These are phyloP conservation scores for Sebastes diploproa DNA, from an alignment of 2,797 vertebrate genomes.

Conservation along the genomic window DNA sequence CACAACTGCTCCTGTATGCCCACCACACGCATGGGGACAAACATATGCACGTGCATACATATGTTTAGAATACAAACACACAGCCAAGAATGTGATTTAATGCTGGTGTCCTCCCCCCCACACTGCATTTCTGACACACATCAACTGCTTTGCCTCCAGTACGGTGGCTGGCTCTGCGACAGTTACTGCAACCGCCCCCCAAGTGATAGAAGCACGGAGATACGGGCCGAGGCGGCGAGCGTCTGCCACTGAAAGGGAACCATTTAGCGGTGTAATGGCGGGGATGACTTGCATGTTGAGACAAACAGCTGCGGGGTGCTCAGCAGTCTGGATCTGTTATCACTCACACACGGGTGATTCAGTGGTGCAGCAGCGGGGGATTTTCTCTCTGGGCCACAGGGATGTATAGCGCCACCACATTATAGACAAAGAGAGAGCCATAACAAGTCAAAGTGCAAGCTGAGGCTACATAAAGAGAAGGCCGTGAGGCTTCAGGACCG, in stretches of 20 bases:
- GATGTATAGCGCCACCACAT: slow-evolving; percentile 60
- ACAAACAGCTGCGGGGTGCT: slow-evolving; percentile 81
- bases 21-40: slow-evolving; percentile 18
- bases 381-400: slow-evolving; percentile 54
- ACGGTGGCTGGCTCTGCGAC: slow-evolving; percentile 54
- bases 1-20: slow-evolving; percentile 19
- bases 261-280: slow-evolving; percentile 79
- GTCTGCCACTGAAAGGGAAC: slow-evolving; percentile 77
- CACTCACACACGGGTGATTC: slow-evolving; percentile 74
- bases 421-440: slow-evolving; percentile 53
- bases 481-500: slow-evolving; percentile 4
- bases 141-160: slow-evolving; percentile 53
- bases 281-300: slow-evolving; percentile 81
- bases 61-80: slow-evolving; percentile 12
- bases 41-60: slow-evolving; percentile 26
- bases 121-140: slow-evolving; percentile 41
- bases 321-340: slow-evolving; percentile 80
- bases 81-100: slow-evolving; percentile 38
- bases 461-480: slow-evolving; percentile 24
- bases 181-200: slow-evolving; percentile 36
- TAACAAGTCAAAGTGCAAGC: slow-evolving; percentile 43
- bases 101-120: slow-evolving; percentile 14
- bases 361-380: slow-evolving; percentile 55
- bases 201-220: slow-evolving; percentile 68
- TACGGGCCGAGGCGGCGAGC: slow-evolving; percentile 63